A percentile compares a stretch with the other conserved stretches of the same genome.
Conservation (phyloP, 2,888 invertebrate genomes). For the Ferdinandea cuprea region DNA sequence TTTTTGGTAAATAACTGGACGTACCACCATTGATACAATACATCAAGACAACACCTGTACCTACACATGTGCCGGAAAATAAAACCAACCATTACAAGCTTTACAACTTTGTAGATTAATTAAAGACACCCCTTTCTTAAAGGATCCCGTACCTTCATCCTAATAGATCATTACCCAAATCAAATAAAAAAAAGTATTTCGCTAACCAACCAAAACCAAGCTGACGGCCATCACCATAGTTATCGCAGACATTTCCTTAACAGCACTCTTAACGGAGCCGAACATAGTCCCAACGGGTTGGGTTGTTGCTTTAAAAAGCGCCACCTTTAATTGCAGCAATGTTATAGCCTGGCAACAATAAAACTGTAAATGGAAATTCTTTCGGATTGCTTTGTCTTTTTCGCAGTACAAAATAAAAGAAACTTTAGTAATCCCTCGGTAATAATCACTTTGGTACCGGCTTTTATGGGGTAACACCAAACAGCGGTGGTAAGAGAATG, state of each 20-base stretch:
- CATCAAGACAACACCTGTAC: too few relatives aligned
- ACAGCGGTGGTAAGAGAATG: neutral
- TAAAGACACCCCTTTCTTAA: too few relatives aligned
- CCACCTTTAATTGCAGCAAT: constrained; percentile 27
- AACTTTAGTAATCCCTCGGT: constrained; percentile 41
- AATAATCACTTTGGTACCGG: constrained; percentile 49
- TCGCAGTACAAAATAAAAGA: neutral
- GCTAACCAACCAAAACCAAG: too few relatives aligned
- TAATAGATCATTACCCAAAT: too few relatives aligned
- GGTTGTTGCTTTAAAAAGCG: constrained; percentile 15
- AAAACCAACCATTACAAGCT: too few relatives aligned
- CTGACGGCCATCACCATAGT: neutral
- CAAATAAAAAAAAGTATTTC: too few relatives aligned
- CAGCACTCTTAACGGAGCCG: neutral
- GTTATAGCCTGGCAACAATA: constrained; percentile 10
- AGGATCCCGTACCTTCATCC: too few relatives aligned
- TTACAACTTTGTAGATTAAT: too few relatives aligned
- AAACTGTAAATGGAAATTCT: constrained; percentile 15
- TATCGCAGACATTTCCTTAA: neutral
- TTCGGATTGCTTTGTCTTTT: neutral
- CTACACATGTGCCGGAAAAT: too few relatives aligned
- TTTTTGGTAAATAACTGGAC: too few relatives aligned
- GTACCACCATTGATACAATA: too few relatives aligned
- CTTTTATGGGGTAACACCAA: constrained; percentile 9
- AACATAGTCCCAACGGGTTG: constrained; percentile 18